Base-by-base conservation (phyloP, 1,140 invertebrate species). In the Harlomillsia oculata region DNA sequence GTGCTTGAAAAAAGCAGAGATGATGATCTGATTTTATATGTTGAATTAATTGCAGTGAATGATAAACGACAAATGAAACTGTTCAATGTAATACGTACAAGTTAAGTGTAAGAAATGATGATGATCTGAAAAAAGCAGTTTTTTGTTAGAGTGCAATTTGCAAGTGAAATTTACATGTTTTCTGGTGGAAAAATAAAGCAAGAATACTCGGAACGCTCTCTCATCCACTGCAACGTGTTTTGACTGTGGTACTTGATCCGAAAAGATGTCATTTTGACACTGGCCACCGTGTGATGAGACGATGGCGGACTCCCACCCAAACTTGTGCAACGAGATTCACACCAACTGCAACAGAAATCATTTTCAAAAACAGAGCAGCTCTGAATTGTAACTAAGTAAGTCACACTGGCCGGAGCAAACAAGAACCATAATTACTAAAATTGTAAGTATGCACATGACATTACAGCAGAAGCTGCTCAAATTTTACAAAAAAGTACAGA, bases 161-260 rank as follows among this genome's bases (percentile, higher is more conserved):
- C 21, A 16, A 21, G 9, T 21, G 32, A 9, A 34, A 34, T n/a
- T 34, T 78, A 89, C 85, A 74, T 77, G 73, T 92, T 91, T 57
- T 87, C 79, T 29, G 82, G 82, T 37, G 85, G 77, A 70, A 96
- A 90, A 51, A 96, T 69, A 69, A 90, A 97, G 28, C 94, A 73
- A 1, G 91, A 85, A 72, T 84, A 91, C 68, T 94, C 85, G 53
- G 86, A 81, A 64, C 89, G 78, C 66, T 87, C 83, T 69, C 87
- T 84, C 66, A 95, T 79, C 73, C 85, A 93, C 40, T 83, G 83
- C 56, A 80, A 28, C 82, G 18, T 82, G 81, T 56, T 70, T 64
- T 62, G 60, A 40, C 60, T n/a, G n/a, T n/a, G n/a, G n/a, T n/a
- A 65, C 56, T 56, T 64, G 5, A 60, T 49, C 56, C 62, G 62